These are phyloP conservation scores for Eufriesea mexicana DNA, from an alignment of 1,140 invertebrate species.

Conservation along the genomic window DNA sequence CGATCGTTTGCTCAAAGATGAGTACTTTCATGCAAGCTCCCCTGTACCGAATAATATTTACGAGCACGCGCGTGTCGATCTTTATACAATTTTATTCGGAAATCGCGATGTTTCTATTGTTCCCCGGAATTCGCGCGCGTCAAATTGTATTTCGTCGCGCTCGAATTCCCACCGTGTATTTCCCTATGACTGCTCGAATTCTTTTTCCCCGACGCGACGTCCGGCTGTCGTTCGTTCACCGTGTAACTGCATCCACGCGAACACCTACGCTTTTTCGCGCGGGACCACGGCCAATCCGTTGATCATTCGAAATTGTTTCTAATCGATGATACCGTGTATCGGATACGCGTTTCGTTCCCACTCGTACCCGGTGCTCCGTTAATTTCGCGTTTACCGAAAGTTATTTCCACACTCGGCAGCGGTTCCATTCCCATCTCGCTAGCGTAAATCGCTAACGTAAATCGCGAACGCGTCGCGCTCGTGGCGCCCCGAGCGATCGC, in stretches of 20 bases:
- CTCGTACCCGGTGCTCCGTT: background rate
- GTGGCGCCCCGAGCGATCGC: too few relatives aligned
- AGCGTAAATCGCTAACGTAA: background rate
- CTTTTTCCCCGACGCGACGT: background rate
- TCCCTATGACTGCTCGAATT: background rate
- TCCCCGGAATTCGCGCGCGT: background rate
- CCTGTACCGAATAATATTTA: constrained; percentile 23
- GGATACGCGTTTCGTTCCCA: background rate
- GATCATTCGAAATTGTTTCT: constrained; percentile 5
- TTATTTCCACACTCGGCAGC: background rate
- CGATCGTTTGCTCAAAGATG: constrained; percentile 53
- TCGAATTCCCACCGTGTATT: background rate
- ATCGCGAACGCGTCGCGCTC: too few relatives aligned
- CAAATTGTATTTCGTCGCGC: background rate
- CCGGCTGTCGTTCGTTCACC: background rate
- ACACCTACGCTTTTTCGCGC: background rate
- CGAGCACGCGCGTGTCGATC: background rate
- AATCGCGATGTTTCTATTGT: constrained; percentile 1
- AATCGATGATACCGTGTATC: background rate
- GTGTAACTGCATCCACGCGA: background rate
- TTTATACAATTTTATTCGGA: constrained; percentile 16
- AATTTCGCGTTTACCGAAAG: background rate
- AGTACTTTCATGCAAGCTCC: constrained; percentile 3
- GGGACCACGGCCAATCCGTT: background rate
- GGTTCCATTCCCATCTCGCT: background rate